phyloP scores from a whole-genome alignment of 2,888 invertebrate species.

The Cordylochernes scorpioides region DNA sequence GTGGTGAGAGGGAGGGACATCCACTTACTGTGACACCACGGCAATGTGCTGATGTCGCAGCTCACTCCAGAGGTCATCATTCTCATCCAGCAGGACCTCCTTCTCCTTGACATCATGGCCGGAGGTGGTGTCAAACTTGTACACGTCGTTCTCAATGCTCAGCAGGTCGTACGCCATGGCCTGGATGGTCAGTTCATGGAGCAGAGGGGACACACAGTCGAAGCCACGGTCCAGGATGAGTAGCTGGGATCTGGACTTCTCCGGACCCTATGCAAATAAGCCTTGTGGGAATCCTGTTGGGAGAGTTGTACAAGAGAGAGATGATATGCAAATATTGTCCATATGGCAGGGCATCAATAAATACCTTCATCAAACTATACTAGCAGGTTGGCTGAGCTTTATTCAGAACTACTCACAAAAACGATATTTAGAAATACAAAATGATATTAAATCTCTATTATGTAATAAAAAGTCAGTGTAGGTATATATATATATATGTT shows the following conservation, averaged over 20 bases:
- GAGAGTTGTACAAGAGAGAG: not conserved
- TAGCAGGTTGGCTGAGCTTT: too few relatives aligned
- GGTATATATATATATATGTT: too few relatives aligned
- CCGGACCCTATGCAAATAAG: constrained; percentile 31
- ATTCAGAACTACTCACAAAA: too few relatives aligned
- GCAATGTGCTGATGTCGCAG: constrained; percentile 96
- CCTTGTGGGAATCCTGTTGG: not conserved
- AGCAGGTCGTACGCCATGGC: constrained; percentile 98
- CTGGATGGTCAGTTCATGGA: constrained; percentile 90
- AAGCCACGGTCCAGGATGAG: constrained; percentile 90
- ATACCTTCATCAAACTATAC: too few relatives aligned
- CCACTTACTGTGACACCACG: constrained; percentile 59
- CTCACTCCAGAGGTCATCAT: constrained; percentile 94
- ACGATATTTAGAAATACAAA: too few relatives aligned
- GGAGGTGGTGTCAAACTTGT: constrained; percentile 74
- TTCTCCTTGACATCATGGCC: constrained; percentile 45
- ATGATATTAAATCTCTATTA: too few relatives aligned
- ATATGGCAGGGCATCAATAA: too few relatives aligned
- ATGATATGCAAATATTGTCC: too few relatives aligned
- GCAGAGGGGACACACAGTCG: constrained; percentile 82
- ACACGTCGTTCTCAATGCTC: constrained; percentile 97
- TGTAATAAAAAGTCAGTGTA: too few relatives aligned
- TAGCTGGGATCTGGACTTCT: constrained; percentile 82
- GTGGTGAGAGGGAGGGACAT: constrained; percentile 1
- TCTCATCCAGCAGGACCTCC: constrained; percentile 86